Conservation (phyloP, 2,888 invertebrate species). For the Leucoptera coffeella region DNA sequence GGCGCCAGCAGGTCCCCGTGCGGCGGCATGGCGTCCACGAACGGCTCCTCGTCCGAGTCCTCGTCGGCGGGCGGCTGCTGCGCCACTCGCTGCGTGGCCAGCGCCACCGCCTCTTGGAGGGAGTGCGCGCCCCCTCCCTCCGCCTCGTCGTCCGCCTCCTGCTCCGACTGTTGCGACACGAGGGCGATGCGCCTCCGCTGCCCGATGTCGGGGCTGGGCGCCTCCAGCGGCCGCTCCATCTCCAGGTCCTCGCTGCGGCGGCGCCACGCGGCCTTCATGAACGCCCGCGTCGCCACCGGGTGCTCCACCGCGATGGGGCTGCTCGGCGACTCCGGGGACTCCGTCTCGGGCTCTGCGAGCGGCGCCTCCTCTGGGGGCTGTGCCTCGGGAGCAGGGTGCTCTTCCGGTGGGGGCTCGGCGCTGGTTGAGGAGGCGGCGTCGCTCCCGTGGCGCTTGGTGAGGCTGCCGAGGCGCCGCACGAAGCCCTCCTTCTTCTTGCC, state of each 20-base stretch:
- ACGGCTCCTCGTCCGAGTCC: conserved; percentile 42
- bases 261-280: conserved; percentile 49
- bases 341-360: conserved; percentile 8
- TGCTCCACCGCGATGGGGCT: conserved; percentile 39
- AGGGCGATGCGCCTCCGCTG: conserved; percentile 46
- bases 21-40: conserved; percentile 41
- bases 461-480: conserved; percentile 34
- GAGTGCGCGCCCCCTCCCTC: conserved; percentile 38
- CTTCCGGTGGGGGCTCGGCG: conserved; percentile 9
- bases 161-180: conserved; percentile 45
- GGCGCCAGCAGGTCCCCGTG: conserved; percentile 50
- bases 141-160: conserved; percentile 44
- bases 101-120: conserved; percentile 47
- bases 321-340: conserved; percentile 14
- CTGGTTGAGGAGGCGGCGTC: conserved; percentile 16
- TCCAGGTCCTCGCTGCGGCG: conserved; percentile 21
- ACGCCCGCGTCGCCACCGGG: conserved; percentile 45
- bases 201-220: conserved; percentile 37
- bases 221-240: conserved; percentile 37
- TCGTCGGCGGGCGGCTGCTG: conserved; percentile 22
- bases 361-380: background rate
- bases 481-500: conserved; percentile 35
- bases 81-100: conserved; percentile 40
- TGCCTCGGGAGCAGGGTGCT: background rate
- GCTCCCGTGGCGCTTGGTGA: conserved; percentile 25